Evolutionary conservation across 2,113 vertebrate species (phyloP), one percentile per base, ranked within the genome.

Genomic region (Aptenodytes forsteri): DNA sequence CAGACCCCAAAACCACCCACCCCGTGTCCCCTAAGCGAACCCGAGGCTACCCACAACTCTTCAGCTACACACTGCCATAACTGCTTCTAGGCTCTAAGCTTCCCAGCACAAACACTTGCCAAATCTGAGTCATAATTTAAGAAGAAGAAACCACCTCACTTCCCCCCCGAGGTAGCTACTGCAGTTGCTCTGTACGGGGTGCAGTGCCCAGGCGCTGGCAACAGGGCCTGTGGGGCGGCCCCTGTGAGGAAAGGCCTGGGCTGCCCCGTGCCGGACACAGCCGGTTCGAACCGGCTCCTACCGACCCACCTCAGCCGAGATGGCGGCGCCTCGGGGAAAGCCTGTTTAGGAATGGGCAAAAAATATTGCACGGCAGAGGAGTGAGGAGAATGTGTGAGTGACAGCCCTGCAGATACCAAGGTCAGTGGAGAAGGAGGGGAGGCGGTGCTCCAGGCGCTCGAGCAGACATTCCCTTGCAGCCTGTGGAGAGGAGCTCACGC

Each of bases 1-100:
- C 27, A 67, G 79, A 54, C 6, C 3, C 11, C 23, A 27, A 66
- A 50, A 20, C 1, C 5, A 27, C 7, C 5, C 14, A 30, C 5
- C 8, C 10, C 5, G 2, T 4, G 1, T 10, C 2, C 23, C 7
- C 36, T 10, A 36, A n/a, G 32, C 1, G 1, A 87, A 65, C 12
- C 4, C 1, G 1, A 46, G 25, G 49, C 27, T 32, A 30, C 26
- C 7, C 23, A 77, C 47, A 81, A 18, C 21, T 19, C 36, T 21
- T 42, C 52, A 61, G 26, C 36, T 52, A 32, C 3, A 3, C 5
- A 1, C 18, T 65, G 38, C 11, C 14, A 1, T 36, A 66, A 26
- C 13, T 23, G 12, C 47, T 23, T 22, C 52, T 6, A 67, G 38
- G 25, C 16, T 73, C 32, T 6, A 49, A 23, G 21, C 18, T 79